A percentile compares a stretch with the other conserved stretches of the same genome.
Conservation (phyloP, 2,888 invertebrate genomes). For the Folsomia candida region DNA sequence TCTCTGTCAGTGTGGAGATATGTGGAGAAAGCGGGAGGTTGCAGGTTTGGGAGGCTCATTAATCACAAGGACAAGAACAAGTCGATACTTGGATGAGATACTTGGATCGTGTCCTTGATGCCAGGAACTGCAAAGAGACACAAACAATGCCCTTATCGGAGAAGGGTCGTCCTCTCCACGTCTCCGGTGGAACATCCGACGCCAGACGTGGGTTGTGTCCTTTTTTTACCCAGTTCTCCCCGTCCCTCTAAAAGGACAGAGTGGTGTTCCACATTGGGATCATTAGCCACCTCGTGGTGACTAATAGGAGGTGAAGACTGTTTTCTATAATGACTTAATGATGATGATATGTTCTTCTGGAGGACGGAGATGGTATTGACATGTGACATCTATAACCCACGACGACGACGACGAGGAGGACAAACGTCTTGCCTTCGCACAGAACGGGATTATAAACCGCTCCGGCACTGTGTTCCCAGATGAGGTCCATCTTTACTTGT, state of each 20-base stretch:
- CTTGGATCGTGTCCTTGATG: background rate
- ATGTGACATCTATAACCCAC: background rate
- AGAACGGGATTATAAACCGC: background rate
- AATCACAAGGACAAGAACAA: constrained; percentile 42
- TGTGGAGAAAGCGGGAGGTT: background rate
- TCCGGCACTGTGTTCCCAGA: too few species aligned
- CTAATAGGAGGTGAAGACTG: background rate
- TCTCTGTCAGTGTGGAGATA: too few species aligned
- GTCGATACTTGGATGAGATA: constrained; percentile 23
- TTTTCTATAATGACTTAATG: background rate
- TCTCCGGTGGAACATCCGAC: background rate
- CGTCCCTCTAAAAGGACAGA: background rate
- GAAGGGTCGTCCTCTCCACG: background rate
- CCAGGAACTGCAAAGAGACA: background rate
- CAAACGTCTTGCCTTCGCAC: too few species aligned
- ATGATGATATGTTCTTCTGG: background rate
- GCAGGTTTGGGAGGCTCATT: constrained; percentile 34
- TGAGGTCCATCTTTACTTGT: too few species aligned
- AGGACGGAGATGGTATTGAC: background rate
- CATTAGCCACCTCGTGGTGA: background rate
- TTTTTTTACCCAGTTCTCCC: background rate
- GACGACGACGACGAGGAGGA: background rate
- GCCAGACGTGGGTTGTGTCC: background rate
- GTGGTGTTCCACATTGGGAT: background rate
- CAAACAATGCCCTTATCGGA: background rate